Base-by-base conservation (phyloP, 64 coral and sea anemone genomes). In the Hydrozoanthus tunicans region DNA sequence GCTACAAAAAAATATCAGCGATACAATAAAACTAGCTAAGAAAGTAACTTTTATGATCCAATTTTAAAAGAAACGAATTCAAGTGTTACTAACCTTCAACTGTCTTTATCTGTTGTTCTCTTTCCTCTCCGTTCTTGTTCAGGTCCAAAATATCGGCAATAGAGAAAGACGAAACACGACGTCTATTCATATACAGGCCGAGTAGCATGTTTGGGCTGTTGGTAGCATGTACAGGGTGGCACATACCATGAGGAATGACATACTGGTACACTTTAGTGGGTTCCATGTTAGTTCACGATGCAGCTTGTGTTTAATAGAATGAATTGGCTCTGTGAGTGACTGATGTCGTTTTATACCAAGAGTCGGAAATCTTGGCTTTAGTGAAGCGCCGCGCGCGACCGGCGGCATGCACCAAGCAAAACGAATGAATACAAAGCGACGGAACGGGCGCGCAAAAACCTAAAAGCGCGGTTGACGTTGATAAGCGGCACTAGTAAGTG, bases 111-210 rank as follows among this genome's bases (percentile, higher is more conserved):
- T 3, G 24, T 12, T 59, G 56, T 43, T 13, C 6, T n/a, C 13
- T 55, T 17, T 85, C n/a, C 11, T 25, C 79, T 7, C 7, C 11
- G 12, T 17, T 53, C 32, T 55, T n/a, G 81, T 53, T 12, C 13
- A 73, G 66, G 17, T 55, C 84, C 56, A 88, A 56, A 74, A 88
- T 88, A 74, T 88, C 84, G 5, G 67, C 55, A 7, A 88, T 88
- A 15, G 69, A 88, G 24, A 88, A 88, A 9, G 84, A 70, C 23
- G 84, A 15, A 56, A 24, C 3, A 17, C 84, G 32, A 43, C 2
- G 20, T 56, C 56, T 88, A 5, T 70, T 15, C 82, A 54, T 71
- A 57, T 70, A 26, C 24, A n/a, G 23, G 11, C 7, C 84, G 12
- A 59, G 32, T 7, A 14, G 3, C 84, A 74, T 75, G 6, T 20